Conservation (phyloP, 37 sponge, comb jelly and placozoan genomes). For the Tethya wilhelma region DNA sequence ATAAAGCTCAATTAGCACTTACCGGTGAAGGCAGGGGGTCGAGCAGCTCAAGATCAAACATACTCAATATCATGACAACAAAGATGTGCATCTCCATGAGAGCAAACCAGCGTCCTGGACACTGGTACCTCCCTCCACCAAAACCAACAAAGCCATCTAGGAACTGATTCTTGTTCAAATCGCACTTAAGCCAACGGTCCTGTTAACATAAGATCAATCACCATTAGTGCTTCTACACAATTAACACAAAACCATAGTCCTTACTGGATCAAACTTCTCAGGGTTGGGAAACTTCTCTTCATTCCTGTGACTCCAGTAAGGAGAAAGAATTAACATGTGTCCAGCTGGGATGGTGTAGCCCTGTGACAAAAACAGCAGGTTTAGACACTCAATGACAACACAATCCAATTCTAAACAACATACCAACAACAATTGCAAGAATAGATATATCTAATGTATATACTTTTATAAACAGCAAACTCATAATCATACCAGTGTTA, state of each 20-base stretch:
- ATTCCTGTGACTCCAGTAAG: slow-evolving; percentile 80
- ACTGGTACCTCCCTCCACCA: slow-evolving; percentile 87
- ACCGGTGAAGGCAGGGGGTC: slow-evolving; percentile 72
- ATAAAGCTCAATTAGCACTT: too few relatives aligned
- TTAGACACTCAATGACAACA: too few relatives aligned
- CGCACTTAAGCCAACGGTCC: slow-evolving; percentile 77
- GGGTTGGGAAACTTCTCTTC: slow-evolving; percentile 72
- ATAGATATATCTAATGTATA: too few relatives aligned
- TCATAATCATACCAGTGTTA: too few relatives aligned
- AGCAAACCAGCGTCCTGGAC: slow-evolving; percentile 90
- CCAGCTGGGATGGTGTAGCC: slow-evolving; percentile 69
- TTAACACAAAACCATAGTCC: neutral
- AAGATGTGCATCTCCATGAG: slow-evolving; percentile 87
- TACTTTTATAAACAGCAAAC: too few relatives aligned
- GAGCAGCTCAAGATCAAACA: slow-evolving; percentile 63
- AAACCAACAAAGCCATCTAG: slow-evolving; percentile 83
- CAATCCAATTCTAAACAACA: too few relatives aligned
- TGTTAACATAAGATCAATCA: slow-evolving; percentile 5
- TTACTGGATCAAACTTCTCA: slow-evolving; percentile 78
- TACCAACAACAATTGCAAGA: too few relatives aligned
- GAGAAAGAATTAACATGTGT: slow-evolving; percentile 73
- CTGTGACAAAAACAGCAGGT: slow-evolving; percentile 8
- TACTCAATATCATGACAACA: slow-evolving; percentile 49
- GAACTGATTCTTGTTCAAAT: slow-evolving; percentile 72
- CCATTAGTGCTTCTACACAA: neutral